Base-by-base conservation (phyloP, 2,888 invertebrate species). In the Steinernema carpocapsae region DNA sequence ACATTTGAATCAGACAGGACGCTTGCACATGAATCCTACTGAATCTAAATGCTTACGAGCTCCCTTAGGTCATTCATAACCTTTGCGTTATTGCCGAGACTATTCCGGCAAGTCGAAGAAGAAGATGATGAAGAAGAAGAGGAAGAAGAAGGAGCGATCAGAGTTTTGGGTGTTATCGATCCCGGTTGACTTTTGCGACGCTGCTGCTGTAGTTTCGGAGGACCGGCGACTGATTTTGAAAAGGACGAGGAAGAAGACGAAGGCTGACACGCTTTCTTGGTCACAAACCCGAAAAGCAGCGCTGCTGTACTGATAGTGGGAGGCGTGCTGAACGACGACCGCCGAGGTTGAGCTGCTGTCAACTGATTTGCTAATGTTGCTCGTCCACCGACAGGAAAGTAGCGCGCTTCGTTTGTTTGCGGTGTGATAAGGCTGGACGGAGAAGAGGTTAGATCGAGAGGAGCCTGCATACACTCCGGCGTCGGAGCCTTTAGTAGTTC, bases 11-110 rank as follows among this genome's bases (percentile, higher is more conserved):
- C 64, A 64, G 64, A 37, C 32, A 22, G 19, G 52, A 22, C 52
- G 52, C 24, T 24, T 3, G 29, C 17, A 32, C 17, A 64, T 26
- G 32, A 64, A 64, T 64, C 29, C 32, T 64, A 64, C 64, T 64
- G 64, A 64, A 64, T 37, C n/a, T 32, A 64, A 64, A 64, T 1
- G 32, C 64, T 64, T 64, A 64, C 64, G 12, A 64, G 26, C 64
- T 64, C 64, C 17, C 26, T 64, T 17, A 64, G 14, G 29, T 64
- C 32, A 6, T 14, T 64, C 64, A 64, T 64, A 19, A 64, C 64
- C 32, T 29, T 64, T 32, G 32, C 64, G 32, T 32, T 64, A 3
- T 1, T 64, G 32, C 29, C 64, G 17, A 52, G 1, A 22, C 19
- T 29, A 17, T 6, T 22, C 10, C 64, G 64, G 4, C 17, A 12